Evolutionary conservation across 2,113 vertebrate species (phyloP), one percentile per base, ranked within the genome.

Genomic region (Austrofundulus limnaeus): DNA sequence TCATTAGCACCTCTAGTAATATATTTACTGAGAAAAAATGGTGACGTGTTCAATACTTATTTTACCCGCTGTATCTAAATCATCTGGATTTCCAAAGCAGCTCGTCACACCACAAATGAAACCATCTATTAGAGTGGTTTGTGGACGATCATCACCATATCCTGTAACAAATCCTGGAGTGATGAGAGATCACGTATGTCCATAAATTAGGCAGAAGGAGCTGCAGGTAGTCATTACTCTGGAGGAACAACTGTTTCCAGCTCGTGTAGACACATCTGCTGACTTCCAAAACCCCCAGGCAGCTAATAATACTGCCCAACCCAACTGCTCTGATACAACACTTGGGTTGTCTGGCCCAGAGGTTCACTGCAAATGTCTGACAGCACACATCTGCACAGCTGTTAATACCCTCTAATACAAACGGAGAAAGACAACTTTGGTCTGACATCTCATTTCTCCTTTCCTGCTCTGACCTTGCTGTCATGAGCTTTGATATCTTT

Each of bases 381-480:
- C 84, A 90, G 81, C 34, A 74, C 80, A 92, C 90, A 93, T 90
- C 91, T 94, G 89, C 89, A 87, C 83, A 82, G 85, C 74, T 84
- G 87, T 80, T 90, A 86, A 42, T 85, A 77, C 75, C 81, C 78
- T 84, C 71, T 90, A 91, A 86, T 93, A 87, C 77, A 84, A 73
- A 58, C 28, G 3, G 39, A 75, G 80, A 58, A 82, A 70, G 68
- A 87, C 80, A 80, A 82, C 75, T 78, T 62, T 75, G 72, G 87
- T 83, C 78, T 90, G 81, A 91, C 84, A 82, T 52, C 70, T 82
- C 84, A 81, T 71, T 76, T 85, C 77, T 59, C 73, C 74, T 85
- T 45, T 46, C 17, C 56, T 58, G 48, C 51, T 74, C 16, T 43
- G 5, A 21, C 81, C 66, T 69, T 75, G 70, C 70, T 70, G 80